Conservation (phyloP, 2,888 invertebrate genomes). For the Acanthosepion esculentum region DNA sequence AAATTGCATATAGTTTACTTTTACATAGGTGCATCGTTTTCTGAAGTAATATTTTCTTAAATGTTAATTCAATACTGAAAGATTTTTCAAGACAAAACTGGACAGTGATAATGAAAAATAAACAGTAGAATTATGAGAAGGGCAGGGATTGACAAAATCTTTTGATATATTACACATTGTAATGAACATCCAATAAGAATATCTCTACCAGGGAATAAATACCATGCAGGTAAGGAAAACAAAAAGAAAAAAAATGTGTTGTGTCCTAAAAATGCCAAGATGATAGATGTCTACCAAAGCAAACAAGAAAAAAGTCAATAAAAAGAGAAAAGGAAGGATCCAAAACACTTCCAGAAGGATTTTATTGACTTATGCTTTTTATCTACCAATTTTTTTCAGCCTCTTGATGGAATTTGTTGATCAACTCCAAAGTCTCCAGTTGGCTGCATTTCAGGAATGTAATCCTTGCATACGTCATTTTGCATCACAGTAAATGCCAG, state of each 20-base stretch:
- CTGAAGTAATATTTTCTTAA: background rate
- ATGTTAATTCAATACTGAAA: background rate
- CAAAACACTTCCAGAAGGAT: background rate
- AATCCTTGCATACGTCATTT: slow-evolving; percentile 33
- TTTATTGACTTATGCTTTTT: background rate
- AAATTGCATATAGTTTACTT: background rate
- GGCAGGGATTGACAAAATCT: background rate
- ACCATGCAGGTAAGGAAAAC: too few relatives aligned
- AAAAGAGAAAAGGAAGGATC: background rate
- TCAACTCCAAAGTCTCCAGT: background rate
- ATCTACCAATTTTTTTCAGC: background rate
- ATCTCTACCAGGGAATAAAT: background rate
- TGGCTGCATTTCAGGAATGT: background rate
- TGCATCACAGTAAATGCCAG: background rate
- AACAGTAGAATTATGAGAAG: background rate
- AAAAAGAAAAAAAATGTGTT: background rate
- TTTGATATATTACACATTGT: background rate
- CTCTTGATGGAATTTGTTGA: background rate
- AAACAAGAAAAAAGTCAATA: background rate
- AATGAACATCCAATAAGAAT: background rate
- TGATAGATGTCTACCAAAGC: background rate
- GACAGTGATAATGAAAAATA: too few relatives aligned
- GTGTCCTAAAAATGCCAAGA: background rate
- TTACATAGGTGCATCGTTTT: background rate
- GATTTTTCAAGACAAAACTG: background rate